These are phyloP conservation scores for Hozukius guyotensis DNA, from an alignment of 2,797 vertebrate genomes.

Conservation along the genomic window DNA sequence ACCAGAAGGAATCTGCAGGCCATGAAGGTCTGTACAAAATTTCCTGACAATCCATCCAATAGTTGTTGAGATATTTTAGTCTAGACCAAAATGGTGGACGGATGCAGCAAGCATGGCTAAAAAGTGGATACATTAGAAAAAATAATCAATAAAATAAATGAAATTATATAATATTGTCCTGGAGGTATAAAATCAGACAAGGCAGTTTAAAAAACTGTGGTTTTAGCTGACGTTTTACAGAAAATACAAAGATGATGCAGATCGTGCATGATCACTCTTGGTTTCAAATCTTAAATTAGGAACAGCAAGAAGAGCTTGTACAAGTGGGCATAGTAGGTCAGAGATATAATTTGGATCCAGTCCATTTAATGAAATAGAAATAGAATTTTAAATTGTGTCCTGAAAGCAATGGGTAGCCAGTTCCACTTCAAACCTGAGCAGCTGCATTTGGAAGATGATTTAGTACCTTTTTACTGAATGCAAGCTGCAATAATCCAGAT, in stretches of 20 bases:
- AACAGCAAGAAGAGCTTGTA: background rate
- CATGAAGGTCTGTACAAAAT: background rate
- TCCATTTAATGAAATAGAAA: background rate
- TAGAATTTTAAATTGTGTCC: background rate
- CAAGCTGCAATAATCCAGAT: background rate
- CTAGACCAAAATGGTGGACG: background rate
- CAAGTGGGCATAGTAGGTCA: background rate
- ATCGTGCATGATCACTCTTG: background rate
- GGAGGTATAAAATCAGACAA: background rate
- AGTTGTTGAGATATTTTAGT: background rate
- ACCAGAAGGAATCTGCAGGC: background rate
- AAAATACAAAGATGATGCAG: background rate
- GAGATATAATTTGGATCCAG: background rate
- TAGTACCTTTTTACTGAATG: background rate
- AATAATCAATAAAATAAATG: background rate
- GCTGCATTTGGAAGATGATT: background rate
- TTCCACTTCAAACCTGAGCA: background rate
- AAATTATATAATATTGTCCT: background rate
- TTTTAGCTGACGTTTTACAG: background rate
- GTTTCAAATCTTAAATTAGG: background rate
- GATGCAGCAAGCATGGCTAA: background rate
- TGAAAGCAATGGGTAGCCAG: background rate
- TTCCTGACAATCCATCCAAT: background rate
- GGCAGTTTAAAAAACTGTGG: background rate
- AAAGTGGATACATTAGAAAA: background rate